Evolutionary conservation across 1,140 invertebrate species (phyloP).

Genomic region (Drosophila dunni): DNA sequence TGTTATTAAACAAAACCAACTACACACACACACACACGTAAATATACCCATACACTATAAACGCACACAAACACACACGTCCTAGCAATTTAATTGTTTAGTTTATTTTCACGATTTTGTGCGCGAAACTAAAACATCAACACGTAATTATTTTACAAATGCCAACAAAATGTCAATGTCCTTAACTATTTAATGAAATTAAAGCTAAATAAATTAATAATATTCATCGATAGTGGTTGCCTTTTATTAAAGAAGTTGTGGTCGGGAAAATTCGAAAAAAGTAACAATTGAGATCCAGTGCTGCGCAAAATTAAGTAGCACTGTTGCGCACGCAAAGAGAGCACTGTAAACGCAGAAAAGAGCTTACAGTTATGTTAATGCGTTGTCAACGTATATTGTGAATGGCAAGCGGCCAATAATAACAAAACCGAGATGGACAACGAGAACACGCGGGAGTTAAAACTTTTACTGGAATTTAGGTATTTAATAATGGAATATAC

Average conservation of each 20-base stretch:
- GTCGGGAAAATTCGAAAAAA: no score
- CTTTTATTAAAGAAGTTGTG: background rate
- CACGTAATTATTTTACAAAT: conserved; percentile 62
- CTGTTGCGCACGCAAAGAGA: no score
- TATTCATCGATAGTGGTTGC: conserved; percentile 35
- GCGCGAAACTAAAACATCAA: conserved; percentile 51
- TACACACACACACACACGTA: conserved; percentile 24
- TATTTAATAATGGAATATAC: conserved; percentile 20
- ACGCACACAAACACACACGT: conserved; percentile 53
- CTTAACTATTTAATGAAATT: conserved; percentile 82
- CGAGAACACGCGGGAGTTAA: conserved; percentile 51
- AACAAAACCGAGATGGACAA: conserved; percentile 11
- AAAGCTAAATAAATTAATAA: conserved; percentile 81
- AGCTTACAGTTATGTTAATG: background rate
- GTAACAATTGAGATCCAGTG: no score
- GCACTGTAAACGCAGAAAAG: background rate
- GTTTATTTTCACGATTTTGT: conserved; percentile 63
- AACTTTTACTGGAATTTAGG: conserved; percentile 76
- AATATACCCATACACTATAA: conserved; percentile 39
- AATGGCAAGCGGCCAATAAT: conserved; percentile 29
- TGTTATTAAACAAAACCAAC: conserved; percentile 60
- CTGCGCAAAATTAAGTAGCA: no score
- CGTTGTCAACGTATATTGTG: background rate
- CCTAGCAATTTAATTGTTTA: conserved; percentile 82
- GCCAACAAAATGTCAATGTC: conserved; percentile 81